Evolutionary conservation across 2,797 vertebrate genomes (phyloP), one percentile per base, ranked within the genome.

Genomic region (Enteromius viviparus): DNA sequence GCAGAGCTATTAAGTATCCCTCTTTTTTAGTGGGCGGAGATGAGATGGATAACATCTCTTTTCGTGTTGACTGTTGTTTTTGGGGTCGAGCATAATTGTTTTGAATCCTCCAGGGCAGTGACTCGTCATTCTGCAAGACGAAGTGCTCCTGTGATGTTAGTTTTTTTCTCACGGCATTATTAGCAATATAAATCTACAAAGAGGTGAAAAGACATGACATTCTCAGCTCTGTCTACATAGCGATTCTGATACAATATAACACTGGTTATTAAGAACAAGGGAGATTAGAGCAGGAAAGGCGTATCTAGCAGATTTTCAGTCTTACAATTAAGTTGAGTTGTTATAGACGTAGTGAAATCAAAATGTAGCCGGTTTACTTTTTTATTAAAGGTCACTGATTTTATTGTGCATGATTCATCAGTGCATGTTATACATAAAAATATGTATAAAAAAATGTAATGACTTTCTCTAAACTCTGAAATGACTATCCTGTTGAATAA

Each of bases 21-120:
- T 40, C n/a, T n/a, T 62, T 68, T 68, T 66, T n/a, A 82, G 47
- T 68, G 19, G 47, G 71, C 4, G n/a, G 29, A 78, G 76, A 65
- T 78, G 62, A 45, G 60, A 75, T 55, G 72, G 62, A 76, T 75
- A 82, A 76, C 72, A 68, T 82, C 49, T 64, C 37, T 71, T 32
- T 66, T 71, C 26, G 4, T 68, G 47, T 82, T 82, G 80, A 66
- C 60, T 53, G 69, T 51, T 74, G 29, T 53, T 49, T 68, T 55
- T 80, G 47, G 21, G 21, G 3, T 80, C 26, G 51, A 80, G 23
- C 4, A 10, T n/a, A 60, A 71, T 82, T 51, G 74, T 40, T 82
- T 53, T 32, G 47, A 82, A 82, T 68, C 62, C 81, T 76, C 34
- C 62, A 68, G 71, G 58, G 62, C 34, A 58, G 72, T 75, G 21